These are phyloP conservation scores for Trogon melanurus DNA, from an alignment of 2,113 vertebrate genomes.

Conservation along the genomic window DNA sequence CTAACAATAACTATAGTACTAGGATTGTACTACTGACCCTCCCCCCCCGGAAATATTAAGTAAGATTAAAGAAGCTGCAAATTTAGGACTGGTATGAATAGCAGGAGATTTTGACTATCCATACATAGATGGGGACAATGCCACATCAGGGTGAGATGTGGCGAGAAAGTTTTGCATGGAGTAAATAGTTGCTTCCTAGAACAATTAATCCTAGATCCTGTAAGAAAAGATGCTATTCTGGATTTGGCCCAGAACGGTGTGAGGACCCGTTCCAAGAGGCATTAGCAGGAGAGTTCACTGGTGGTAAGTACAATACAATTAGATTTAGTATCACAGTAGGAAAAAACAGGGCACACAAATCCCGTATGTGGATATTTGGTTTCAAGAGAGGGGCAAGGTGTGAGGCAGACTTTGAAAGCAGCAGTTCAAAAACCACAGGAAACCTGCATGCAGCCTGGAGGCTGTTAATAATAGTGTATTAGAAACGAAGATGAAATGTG, in stretches of 20 bases:
- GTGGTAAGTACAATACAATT: background rate
- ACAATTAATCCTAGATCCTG: background rate
- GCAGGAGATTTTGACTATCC: conserved; percentile 32
- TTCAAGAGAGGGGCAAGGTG: background rate
- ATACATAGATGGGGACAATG: background rate
- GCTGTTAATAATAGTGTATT: background rate
- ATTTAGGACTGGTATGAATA: conserved; percentile 51
- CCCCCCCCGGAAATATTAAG: conserved; percentile 16
- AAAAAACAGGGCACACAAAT: background rate
- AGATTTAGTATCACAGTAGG: background rate
- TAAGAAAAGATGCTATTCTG: conserved; percentile 32
- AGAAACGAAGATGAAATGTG: background rate
- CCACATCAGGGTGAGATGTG: background rate
- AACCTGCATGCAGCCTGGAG: background rate
- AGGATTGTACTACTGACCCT: conserved; percentile 16
- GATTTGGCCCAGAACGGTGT: background rate
- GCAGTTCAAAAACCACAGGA: background rate
- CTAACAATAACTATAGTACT: conserved; percentile 25
- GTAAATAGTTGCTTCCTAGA: conserved; percentile 26
- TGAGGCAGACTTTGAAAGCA: background rate
- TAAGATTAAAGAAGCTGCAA: conserved; percentile 38
- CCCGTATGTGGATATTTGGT: background rate
- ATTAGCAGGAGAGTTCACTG: background rate
- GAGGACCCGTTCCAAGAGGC: background rate
- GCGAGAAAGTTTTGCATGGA: background rate